Conservation (phyloP, 2,888 invertebrate species). For the Oasisia sp. region DNA sequence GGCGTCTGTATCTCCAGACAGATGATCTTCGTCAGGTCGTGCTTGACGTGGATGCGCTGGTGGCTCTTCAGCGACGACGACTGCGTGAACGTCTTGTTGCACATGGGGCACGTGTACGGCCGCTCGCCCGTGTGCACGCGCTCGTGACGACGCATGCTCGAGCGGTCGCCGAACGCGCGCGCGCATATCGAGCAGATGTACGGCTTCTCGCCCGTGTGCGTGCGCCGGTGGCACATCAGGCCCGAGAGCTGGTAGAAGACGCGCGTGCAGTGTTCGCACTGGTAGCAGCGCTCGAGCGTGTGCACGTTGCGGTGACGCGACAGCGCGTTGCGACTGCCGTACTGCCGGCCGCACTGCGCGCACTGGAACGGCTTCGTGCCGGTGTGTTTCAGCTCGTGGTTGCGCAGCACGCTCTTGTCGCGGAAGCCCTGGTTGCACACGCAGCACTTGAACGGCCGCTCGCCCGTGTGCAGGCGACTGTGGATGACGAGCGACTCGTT, state of each 20-base stretch:
- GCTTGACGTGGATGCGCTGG: background rate
- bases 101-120: background rate
- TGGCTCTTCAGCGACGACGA: constrained; percentile 4
- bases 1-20: background rate
- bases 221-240: background rate
- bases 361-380: background rate
- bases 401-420: background rate
- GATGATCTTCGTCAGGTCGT: background rate
- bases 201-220: background rate
- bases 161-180: background rate
- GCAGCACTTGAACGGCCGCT: background rate
- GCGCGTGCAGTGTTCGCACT: background rate
- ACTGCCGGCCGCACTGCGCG: background rate
- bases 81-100: background rate
- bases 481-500: background rate
- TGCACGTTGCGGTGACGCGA: background rate
- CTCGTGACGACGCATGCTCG: background rate
- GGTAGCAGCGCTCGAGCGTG: background rate
- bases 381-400: background rate
- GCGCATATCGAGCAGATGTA: background rate
- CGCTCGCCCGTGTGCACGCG: constrained; percentile 2
- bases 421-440: background rate
- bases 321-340: background rate
- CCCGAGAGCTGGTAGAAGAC: background rate
- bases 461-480: background rate